Percentiles rank a stretch among this genome's conserved stretches.
Conservation (phyloP, 2,113 vertebrate species). For the Phalacrocorax brasilianus region DNA sequence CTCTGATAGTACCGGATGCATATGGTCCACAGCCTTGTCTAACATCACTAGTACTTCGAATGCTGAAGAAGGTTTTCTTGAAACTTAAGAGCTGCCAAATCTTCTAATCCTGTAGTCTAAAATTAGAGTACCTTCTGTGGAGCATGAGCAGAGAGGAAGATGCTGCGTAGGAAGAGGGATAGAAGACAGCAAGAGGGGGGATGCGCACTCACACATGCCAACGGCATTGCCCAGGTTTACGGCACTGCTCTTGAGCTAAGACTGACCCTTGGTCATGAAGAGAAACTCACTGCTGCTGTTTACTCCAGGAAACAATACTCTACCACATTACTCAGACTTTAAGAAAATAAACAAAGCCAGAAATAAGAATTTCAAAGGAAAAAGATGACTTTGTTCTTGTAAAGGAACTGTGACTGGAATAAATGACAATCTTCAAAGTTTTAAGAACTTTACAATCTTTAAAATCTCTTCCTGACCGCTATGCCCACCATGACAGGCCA, state of each 20-base stretch:
- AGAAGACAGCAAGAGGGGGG: neutral
- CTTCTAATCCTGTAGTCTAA: neutral
- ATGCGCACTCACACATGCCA: accelerated
- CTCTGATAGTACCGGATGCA: neutral
- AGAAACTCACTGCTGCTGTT: neutral
- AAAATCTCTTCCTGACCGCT: neutral
- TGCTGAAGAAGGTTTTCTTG: neutral
- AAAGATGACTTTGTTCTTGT: neutral
- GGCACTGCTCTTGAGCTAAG: neutral
- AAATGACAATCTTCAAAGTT: neutral
- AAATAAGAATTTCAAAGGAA: neutral
- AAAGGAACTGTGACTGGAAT: neutral
- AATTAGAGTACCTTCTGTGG: neutral
- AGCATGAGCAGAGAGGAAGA: neutral
- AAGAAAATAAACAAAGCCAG: neutral
- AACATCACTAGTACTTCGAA: neutral
- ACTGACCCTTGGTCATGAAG: neutral
- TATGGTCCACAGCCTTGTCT: neutral
- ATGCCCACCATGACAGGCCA: accelerated
- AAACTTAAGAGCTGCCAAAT: neutral
- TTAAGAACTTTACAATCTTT: neutral
- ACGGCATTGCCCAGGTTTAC: accelerated
- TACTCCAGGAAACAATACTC: accelerated
- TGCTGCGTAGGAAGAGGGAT: accelerated
- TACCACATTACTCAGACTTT: accelerated